Percentiles rank a stretch among this genome's conserved stretches.
Evolutionary conservation across 2,113 vertebrate species (phyloP).

Genomic region (Otolemur garnettii): DNA sequence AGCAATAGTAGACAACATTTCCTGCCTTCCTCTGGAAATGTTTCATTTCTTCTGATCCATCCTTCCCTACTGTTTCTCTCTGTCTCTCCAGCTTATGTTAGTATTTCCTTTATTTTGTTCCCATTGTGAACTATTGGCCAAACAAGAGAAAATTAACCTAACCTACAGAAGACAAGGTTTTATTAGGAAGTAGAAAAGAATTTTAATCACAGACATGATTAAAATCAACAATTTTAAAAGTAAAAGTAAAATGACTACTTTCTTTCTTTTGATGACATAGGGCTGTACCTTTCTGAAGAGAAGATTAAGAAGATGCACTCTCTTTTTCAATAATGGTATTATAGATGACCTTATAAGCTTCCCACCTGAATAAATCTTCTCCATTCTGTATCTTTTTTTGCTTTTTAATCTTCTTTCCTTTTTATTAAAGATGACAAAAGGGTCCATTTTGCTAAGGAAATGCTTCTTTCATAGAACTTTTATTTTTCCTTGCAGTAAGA

Average conservation of each 20-base stretch:
- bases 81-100: constrained; percentile 19
- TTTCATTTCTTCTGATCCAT: background rate
- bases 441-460: background rate
- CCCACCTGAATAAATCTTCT: background rate
- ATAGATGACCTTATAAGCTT: background rate
- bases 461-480: constrained; percentile 10
- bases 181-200: constrained; percentile 14
- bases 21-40: background rate
- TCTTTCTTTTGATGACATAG: background rate
- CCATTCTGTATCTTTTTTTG: background rate
- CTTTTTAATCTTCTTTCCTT: background rate
- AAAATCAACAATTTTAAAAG: constrained; percentile 10
- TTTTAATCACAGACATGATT: background rate
- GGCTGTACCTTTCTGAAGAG: background rate
- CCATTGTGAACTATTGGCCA: background rate
- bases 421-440: background rate
- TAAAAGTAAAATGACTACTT: background rate
- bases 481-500: constrained; percentile 1
- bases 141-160: constrained; percentile 36
- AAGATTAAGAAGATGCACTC: background rate
- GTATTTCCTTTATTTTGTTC: constrained; percentile 51
- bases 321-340: background rate
- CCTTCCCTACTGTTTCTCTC: background rate
- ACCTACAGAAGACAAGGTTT: background rate
- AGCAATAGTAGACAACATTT: background rate